Evolutionary conservation across 2,797 vertebrate genomes (phyloP), one percentile per base, ranked within the genome.

Genomic region (Propithecus deckenii): DNA sequence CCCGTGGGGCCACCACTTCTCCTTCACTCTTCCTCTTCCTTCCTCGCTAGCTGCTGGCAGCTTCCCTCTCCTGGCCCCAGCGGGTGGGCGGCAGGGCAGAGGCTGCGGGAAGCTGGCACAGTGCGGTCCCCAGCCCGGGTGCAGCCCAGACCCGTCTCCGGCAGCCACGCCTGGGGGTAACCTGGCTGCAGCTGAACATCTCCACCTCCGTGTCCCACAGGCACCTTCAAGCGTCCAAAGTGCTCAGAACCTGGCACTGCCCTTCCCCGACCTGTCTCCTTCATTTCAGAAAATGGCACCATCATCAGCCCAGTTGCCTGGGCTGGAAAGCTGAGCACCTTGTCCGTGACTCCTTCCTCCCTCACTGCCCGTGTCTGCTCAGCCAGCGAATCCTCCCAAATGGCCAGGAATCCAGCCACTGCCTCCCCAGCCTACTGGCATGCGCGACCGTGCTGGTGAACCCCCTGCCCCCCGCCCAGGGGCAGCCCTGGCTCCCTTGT

Each of bases 21-120:
- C 72, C 85, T 94, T 97, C 74, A 4, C 50, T 14, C 69, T 79
- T 93, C 89, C 65, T 61, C 81, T 89, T 94, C 87, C 95, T 96
- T 95, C 88, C 96, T 72, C 41, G 57, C 67, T 10, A 59, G 59
- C 84, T n/a, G 5, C 32, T 2, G 41, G 28, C 15, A 14, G 94
- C 91, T 95, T 98, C 96, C 65, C 81, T 72, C 71, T 79, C 65
- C 67, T 30, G 8, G 13, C 48, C 89, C 63, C 20, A 61, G 43
- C 30, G 52, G 57, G 57, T n/a, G 87, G 65, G 63, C 95, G 91
- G 89, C 85, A 80, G 38, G 32, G 41, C 32, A 75, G 28, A 50
- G n/a, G 65, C 78, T 95, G 79, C n/a, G 76, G 79, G 85, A 63
- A 79, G 85, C 67, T 65, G 50, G 32, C 52, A 52, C 28, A 1